Evolutionary conservation across 2,113 vertebrate genomes (phyloP), one percentile per base, ranked within the genome.

Genomic region (Callithrix jacchus): DNA sequence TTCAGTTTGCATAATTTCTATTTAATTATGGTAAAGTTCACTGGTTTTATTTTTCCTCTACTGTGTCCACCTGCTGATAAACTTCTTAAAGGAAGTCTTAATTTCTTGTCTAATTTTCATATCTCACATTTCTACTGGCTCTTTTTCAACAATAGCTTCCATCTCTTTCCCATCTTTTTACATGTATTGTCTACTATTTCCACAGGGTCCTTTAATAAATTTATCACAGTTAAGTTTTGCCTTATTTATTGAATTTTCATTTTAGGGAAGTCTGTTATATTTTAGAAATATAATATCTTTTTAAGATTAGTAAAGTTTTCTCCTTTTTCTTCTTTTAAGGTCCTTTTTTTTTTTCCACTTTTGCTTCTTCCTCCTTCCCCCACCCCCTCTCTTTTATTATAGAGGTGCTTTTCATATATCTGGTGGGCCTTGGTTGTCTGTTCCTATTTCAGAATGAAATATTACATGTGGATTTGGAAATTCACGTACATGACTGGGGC

Each of bases 381-480:
- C 16, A 52, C 52, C 5, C 52, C 16, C 52, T 52, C 14, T 52
- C 52, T 80, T 80, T 90, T 90, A 35, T 80, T 32, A 12, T 56
- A 45, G 61, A 80, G 16, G 11, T 18, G 56, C 56, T 64, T 93
- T 95, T 77, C 8, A 32, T 49, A 13, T 88, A 42, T 49, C 93
- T 79, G 32, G n/a, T 85, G 56, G 35, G 35, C 77, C 14, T 80
- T 91, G 30, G 64, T 88, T 37, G 2, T 74, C 30, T 85, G 8
- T 77, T 84, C 8, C 42, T 61, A 40, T 82, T 83, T 91, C 68
- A 91, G 27, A 94, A 37, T 96, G 68, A 76, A 83, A 37, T 83
- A 47, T 71, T 83, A 52, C 27, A 49, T 45, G 7, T 27, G 61
- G 74, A 82, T 76, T 74, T 54, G 37, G 3, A 73, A 49, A 13